Evolutionary conservation across 2,113 vertebrate species (phyloP), one percentile per base, ranked within the genome.

Genomic region (Promerops cafer): DNA sequence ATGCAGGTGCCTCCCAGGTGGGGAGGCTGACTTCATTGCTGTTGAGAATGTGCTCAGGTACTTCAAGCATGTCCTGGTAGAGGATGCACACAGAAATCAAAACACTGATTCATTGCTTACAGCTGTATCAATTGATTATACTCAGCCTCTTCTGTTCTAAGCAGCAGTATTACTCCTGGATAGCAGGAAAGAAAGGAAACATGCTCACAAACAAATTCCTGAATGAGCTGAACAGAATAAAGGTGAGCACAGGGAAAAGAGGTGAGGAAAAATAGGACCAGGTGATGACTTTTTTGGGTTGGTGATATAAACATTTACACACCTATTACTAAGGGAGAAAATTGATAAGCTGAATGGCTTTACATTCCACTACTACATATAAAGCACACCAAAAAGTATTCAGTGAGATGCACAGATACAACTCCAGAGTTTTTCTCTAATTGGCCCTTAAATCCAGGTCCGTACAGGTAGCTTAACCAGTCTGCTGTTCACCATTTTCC

Each of bases 151-250:
- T 69, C 63, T 54, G 4, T 27, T 56, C 35, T 33, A 71, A 72
- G 31, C 6, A 18, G 19, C 30, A 63, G 4, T 15, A 10, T 61
- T 72, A 27, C 31, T 76, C 33, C n/a, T 69, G 50, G 52, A 33
- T 28, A 54, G 14, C 13, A 33, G 49, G 21, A 74, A 77, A 52
- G n/a, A 76, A 72, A 61, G 23, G 30, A 70, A 86, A 63, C 3
- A 7, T 0, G 13, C 30, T 70, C 39, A 63, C 37, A 42, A 75
- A 37, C 0, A 0, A 78, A 64, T 50, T 74, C 42, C 59, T 65
- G 19, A 59, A 39, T 13, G 40, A 87, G 27, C 24, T 33, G 35
- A 69, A 70, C 42, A n/a, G 11, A 71, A 24, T 23, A 39, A 44
- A 71, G 8, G 8, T n/a, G 8, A 93, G 28, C 54, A 49, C 26